phyloP scores from a whole-genome alignment of 2,888 invertebrate genomes.

The Orthosia gracilis region DNA sequence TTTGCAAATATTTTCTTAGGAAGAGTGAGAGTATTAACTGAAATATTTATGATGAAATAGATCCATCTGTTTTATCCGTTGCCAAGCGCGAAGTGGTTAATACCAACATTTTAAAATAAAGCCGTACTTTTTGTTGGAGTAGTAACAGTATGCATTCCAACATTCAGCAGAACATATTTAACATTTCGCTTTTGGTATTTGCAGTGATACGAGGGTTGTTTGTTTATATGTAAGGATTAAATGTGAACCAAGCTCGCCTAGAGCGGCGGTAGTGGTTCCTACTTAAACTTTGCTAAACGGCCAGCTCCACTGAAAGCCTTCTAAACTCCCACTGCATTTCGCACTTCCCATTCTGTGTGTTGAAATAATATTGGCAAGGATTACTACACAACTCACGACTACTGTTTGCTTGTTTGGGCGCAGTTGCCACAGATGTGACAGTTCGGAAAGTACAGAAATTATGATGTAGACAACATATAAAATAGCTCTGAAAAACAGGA shows the following conservation, averaged over 20 bases:
- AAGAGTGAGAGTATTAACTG: slow-evolving; percentile 60
- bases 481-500: slow-evolving; percentile 32
- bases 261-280: slow-evolving; percentile 77
- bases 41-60: slow-evolving; percentile 58
- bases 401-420: slow-evolving; percentile 54
- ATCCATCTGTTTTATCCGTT: slow-evolving; percentile 43
- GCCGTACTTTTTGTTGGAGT: slow-evolving; percentile 52
- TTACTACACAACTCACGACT: slow-evolving; percentile 64
- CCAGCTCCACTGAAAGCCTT: slow-evolving; percentile 83
- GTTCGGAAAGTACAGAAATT: slow-evolving; percentile 43
- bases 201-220: slow-evolving; percentile 82
- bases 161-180: slow-evolving; percentile 74
- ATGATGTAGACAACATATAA: slow-evolving; percentile 27
- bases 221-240: slow-evolving; percentile 87
- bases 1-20: slow-evolving; percentile 79
- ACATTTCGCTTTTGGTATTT: slow-evolving; percentile 81
- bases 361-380: slow-evolving; percentile 78
- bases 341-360: slow-evolving; percentile 77
- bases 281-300: slow-evolving; percentile 88
- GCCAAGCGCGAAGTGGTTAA: slow-evolving; percentile 21
- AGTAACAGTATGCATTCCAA: slow-evolving; percentile 53
- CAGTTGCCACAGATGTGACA: slow-evolving; percentile 51
- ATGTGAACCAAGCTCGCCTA: slow-evolving; percentile 76
- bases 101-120: slow-evolving; percentile 67
- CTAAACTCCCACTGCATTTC: slow-evolving; percentile 81